These are phyloP conservation scores for Corythoichthys haematopterus DNA, from an alignment of 2,113 vertebrate species.

Conservation along the genomic window DNA sequence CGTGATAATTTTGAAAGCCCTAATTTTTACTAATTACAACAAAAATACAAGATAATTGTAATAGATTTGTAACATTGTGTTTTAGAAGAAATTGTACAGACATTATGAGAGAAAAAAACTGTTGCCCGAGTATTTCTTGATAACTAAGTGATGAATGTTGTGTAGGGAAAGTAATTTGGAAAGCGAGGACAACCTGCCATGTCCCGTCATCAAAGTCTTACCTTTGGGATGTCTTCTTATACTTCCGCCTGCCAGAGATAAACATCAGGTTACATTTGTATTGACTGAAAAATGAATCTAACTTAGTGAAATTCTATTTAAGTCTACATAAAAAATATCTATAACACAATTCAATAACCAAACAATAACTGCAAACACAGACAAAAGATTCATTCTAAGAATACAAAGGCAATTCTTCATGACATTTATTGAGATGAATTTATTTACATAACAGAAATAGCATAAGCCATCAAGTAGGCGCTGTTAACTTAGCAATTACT, in stretches of 20 bases:
- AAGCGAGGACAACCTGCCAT: conserved; percentile 19
- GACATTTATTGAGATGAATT: neutral
- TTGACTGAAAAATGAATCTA: neutral
- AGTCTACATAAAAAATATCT: neutral
- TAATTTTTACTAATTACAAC: too few relatives aligned
- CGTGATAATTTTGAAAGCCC: too few relatives aligned
- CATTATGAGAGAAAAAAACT: too few relatives aligned
- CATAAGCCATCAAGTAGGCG: neutral
- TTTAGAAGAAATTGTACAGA: too few relatives aligned
- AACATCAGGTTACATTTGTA: neutral
- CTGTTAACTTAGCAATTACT: conserved; percentile 22
- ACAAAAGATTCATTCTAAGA: neutral
- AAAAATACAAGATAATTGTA: too few relatives aligned
- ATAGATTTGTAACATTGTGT: too few relatives aligned
- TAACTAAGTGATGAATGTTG: neutral
- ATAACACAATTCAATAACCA: neutral
- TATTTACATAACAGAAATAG: neutral
- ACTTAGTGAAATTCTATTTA: neutral
- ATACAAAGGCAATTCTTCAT: neutral
- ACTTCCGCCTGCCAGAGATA: conserved; percentile 87
- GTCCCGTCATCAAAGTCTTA: conserved; percentile 73
- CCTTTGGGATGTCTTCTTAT: conserved; percentile 99
- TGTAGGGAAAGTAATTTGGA: neutral
- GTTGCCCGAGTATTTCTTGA: too few relatives aligned
- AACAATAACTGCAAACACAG: neutral